phyloP scores from a whole-genome alignment of 1,140 invertebrate species.

The Aphelenchoides avenae region DNA sequence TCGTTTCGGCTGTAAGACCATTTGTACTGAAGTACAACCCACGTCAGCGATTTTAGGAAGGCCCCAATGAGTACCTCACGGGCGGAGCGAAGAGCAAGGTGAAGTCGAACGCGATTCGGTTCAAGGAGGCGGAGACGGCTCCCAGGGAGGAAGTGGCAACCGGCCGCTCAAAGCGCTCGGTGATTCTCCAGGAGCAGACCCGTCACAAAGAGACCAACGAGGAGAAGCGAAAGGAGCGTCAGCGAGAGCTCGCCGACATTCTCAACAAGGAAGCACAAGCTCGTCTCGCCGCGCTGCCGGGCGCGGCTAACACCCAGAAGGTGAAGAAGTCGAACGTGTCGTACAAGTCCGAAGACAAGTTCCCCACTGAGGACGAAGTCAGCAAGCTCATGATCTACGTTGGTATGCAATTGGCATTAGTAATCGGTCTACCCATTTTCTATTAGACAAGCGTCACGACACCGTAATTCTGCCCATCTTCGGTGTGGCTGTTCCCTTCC shows the following conservation, averaged over 20 bases:
- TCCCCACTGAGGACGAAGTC: constrained; percentile 84
- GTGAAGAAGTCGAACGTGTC: constrained; percentile 83
- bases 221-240: constrained; percentile 92
- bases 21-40: constrained; percentile 27
- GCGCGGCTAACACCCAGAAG: constrained; percentile 77
- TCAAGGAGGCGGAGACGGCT: constrained; percentile 73
- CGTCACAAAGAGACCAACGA: constrained; percentile 87
- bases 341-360: constrained; percentile 83
- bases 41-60: constrained; percentile 63
- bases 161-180: constrained; percentile 79
- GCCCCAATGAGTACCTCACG: constrained; percentile 79
- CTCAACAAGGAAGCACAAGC: constrained; percentile 88
- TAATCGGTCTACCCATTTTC: neutral
- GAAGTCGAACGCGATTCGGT: constrained; percentile 90
- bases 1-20: constrained; percentile 74
- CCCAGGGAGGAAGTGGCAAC: constrained; percentile 70
- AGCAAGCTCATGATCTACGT: constrained; percentile 91
- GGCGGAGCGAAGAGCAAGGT: constrained; percentile 79
- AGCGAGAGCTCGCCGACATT: constrained; percentile 82
- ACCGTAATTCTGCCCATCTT: constrained; percentile 93
- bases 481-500: constrained; percentile 90
- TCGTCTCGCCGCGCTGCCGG: constrained; percentile 76
- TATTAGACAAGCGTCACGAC: constrained; percentile 86
- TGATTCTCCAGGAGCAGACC: constrained; percentile 88
- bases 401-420: constrained; percentile 65